Conservation (phyloP, 2,113 vertebrate genomes). For the Stomatorhinus ivindoensis region DNA sequence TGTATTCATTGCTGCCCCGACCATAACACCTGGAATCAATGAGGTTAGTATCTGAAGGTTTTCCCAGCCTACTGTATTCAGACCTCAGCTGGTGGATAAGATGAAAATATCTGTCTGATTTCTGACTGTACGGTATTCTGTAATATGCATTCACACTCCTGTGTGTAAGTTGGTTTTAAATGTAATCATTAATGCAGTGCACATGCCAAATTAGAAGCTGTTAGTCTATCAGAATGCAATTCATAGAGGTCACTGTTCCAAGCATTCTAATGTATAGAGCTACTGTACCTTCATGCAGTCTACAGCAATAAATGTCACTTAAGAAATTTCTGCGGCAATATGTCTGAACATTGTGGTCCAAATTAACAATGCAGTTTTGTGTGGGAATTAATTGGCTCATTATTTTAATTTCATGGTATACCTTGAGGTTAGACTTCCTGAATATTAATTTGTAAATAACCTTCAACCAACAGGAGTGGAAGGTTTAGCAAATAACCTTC, state of each 20-base stretch:
- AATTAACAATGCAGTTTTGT: neutral
- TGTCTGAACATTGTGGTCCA: neutral
- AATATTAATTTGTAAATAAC: neutral
- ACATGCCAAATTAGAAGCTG: neutral
- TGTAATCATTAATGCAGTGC: neutral
- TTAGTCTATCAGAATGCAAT: neutral
- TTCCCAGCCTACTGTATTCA: slow-evolving; percentile 17
- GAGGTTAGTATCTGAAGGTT: slow-evolving; percentile 65
- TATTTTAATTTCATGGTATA: neutral
- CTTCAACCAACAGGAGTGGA: neutral
- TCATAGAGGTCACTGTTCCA: neutral
- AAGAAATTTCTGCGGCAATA: neutral
- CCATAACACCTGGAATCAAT: slow-evolving; percentile 90
- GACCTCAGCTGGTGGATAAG: neutral
- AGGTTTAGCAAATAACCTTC: neutral
- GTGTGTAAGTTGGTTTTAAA: neutral
- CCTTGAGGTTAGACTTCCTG: neutral
- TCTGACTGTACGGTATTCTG: neutral
- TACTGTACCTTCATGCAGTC: neutral
- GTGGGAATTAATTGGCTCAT: neutral
- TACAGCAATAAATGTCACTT: neutral
- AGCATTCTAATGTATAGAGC: neutral
- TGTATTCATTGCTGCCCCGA: slow-evolving; percentile 94
- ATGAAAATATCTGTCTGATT: neutral
- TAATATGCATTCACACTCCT: neutral